These are phyloP conservation scores for Sarcophaga bullata DNA, from an alignment of 1,140 invertebrate genomes.

Conservation along the genomic window DNA sequence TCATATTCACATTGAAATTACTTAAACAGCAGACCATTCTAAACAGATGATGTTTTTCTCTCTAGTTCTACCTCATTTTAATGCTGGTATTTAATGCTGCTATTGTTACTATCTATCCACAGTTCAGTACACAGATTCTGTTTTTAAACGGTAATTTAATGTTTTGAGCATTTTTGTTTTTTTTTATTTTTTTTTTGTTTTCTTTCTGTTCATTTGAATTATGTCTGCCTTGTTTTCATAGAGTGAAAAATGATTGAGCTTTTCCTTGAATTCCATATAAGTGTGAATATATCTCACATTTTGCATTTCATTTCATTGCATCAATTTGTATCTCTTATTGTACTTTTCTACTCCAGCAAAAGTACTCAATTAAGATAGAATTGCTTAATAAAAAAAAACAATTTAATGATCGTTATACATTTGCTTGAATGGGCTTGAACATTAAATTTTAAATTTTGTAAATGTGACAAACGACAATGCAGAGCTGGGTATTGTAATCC, in stretches of 20 bases:
- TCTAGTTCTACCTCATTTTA: not conserved
- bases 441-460: too few relatives aligned
- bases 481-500: too few relatives aligned
- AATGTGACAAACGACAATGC: too few relatives aligned
- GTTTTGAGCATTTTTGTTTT: not conserved
- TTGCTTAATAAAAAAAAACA: not conserved
- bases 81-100: too few relatives aligned
- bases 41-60: not conserved
- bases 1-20: not conserved
- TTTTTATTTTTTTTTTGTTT: not conserved
- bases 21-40: not conserved
- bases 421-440: too few relatives aligned
- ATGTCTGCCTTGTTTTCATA: not conserved
- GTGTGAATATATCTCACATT: too few relatives aligned
- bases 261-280: not conserved
- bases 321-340: not conserved
- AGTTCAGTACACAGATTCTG: not conserved
- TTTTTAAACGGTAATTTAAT: not conserved
- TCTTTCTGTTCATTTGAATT: not conserved
- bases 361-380: not conserved
- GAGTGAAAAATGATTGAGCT: not conserved
- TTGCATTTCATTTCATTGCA: constrained; percentile 1
- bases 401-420: too few relatives aligned
- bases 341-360: not conserved
- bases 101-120: too few relatives aligned